phyloP scores from a whole-genome alignment of 2,113 vertebrate species.

The Petroica traversi region DNA sequence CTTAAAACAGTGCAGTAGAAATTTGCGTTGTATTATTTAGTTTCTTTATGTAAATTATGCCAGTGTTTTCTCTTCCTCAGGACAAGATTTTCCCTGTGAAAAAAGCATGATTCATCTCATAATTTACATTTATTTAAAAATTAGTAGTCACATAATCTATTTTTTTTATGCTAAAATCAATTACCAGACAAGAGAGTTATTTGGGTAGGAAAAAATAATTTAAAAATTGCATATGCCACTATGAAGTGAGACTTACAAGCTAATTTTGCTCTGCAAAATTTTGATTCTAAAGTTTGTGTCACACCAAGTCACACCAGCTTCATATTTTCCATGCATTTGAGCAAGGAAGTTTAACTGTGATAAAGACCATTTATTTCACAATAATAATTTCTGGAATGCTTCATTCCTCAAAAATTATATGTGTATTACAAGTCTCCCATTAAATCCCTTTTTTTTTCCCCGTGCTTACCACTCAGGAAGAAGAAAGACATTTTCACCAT shows the following conservation, averaged over 20 bases:
- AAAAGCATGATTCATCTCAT: not conserved
- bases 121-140: not conserved
- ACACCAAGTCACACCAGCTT: not conserved
- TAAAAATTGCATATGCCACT: not conserved
- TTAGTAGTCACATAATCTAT: not conserved
- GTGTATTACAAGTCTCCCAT: not conserved
- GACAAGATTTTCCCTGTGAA: not conserved
- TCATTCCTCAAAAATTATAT: not conserved
- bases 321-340: not conserved
- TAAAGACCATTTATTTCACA: not conserved
- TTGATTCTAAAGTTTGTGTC: not conserved
- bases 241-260: not conserved
- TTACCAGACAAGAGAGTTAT: not conserved
- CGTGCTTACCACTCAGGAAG: constrained; percentile 66
- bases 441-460: not conserved
- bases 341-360: not conserved
- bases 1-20: not conserved
- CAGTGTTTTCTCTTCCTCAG: not conserved
- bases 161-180: not conserved
- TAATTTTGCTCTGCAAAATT: not conserved
- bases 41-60: not conserved
- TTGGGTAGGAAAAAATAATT: not conserved
- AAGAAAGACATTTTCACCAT: constrained; percentile 82
- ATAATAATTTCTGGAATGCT: not conserved
- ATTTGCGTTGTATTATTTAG: not conserved